A percentile compares a stretch with the other conserved stretches of the same genome.
These are phyloP conservation scores for Rhineura floridana DNA, from an alignment of 2,113 vertebrate species.

Conservation along the genomic window DNA sequence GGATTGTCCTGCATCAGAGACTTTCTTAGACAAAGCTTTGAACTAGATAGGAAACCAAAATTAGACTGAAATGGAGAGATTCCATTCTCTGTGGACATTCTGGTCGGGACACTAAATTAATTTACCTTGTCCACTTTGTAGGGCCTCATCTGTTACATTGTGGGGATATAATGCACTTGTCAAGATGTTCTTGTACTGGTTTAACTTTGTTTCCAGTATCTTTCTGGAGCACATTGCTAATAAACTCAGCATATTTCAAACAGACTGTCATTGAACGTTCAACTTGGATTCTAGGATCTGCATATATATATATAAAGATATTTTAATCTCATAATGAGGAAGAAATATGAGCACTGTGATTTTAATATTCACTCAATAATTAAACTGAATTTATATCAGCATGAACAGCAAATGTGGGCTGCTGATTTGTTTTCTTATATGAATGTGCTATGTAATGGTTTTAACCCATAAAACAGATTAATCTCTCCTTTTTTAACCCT, in stretches of 20 bases:
- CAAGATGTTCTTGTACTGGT: conserved; percentile 69
- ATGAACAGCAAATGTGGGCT: not conserved
- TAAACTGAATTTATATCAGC: not conserved
- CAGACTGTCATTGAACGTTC: conserved; percentile 43
- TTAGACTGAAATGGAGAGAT: conserved; percentile 78
- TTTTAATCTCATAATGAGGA: conserved; percentile 12
- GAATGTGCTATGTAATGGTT: not conserved
- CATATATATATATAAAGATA: conserved; percentile 26
- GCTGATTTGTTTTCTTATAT: not conserved
- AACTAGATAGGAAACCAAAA: conserved; percentile 77
- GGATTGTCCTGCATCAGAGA: conserved; percentile 74
- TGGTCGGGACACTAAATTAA: conserved; percentile 75
- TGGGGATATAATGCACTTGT: conserved; percentile 72
- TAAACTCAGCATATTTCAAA: conserved; percentile 58
- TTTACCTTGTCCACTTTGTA: conserved; percentile 70
- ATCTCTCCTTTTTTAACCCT: conserved; percentile 38
- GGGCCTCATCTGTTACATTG: conserved; percentile 75
- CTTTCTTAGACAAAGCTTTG: conserved; percentile 77
- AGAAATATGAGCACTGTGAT: not conserved
- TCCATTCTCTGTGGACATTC: conserved; percentile 71
- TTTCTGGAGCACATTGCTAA: conserved; percentile 48
- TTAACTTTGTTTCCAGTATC: conserved; percentile 65
- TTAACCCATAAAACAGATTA: conserved; percentile 26
- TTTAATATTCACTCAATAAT: conserved; percentile 30
- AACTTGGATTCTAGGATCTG: conserved; percentile 2